phyloP scores from a whole-genome alignment of 1,140 invertebrate species.

The Coelopa frigida region DNA sequence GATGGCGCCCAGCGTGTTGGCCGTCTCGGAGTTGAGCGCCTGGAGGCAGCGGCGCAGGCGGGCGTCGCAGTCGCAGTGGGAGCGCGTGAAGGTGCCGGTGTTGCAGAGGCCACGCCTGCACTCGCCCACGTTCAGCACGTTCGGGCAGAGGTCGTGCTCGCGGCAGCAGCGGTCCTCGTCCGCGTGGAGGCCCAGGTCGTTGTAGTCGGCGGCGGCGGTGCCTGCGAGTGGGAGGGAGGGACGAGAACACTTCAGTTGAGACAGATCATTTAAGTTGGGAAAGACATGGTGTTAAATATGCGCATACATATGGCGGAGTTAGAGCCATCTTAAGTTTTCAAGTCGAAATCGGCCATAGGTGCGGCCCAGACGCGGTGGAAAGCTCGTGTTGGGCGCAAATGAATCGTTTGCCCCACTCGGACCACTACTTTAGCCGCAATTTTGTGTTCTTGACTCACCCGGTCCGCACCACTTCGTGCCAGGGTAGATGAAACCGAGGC shows the following conservation, averaged over 20 bases:
- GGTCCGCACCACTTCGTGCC: constrained; percentile 72
- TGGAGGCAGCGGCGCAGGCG: constrained; percentile 60
- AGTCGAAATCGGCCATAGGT: constrained; percentile 55
- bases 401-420: not conserved
- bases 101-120: constrained; percentile 63
- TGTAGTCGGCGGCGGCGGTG: constrained; percentile 52
- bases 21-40: constrained; percentile 57
- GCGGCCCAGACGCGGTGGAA: constrained; percentile 40
- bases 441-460: constrained; percentile 35
- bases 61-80: constrained; percentile 66
- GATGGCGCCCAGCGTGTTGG: constrained; percentile 59
- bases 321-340: too few species aligned
- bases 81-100: constrained; percentile 58
- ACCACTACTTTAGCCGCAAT: not conserved
- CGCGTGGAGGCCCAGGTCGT: constrained; percentile 57
- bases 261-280: too few species aligned
- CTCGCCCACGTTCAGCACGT: constrained; percentile 51
- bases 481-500: constrained; percentile 47
- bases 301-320: too few species aligned
- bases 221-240: constrained; percentile 16
- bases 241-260: too few species aligned
- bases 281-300: too few species aligned
- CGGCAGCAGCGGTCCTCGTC: constrained; percentile 67
- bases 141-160: constrained; percentile 67
- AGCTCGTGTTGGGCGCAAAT: too few species aligned